Percentiles rank a stretch among this genome's conserved stretches.
These are phyloP conservation scores for Macrophya annulata DNA, from an alignment of 2,888 invertebrate genomes.

Conservation along the genomic window DNA sequence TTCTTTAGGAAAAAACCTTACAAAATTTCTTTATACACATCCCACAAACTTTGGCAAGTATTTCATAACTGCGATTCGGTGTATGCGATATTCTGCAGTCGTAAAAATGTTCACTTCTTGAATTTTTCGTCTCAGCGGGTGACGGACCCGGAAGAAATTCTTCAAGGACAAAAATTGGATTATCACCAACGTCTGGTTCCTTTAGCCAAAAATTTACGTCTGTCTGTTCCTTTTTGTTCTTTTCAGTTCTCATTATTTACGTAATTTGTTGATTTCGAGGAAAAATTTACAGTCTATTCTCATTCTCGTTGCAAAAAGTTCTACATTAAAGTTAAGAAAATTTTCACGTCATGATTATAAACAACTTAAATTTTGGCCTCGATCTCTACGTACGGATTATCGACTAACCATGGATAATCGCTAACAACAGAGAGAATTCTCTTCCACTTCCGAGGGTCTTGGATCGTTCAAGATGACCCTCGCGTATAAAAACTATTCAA, in stretches of 20 bases:
- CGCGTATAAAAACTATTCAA: constrained; percentile 37
- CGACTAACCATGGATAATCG: constrained; percentile 19
- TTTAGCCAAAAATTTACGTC: constrained; percentile 27
- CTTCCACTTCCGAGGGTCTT: constrained; percentile 43
- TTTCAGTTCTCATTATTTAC: not conserved
- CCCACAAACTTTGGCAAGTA: constrained; percentile 19
- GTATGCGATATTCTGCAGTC: not conserved
- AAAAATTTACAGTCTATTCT: not conserved
- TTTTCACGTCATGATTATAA: not conserved
- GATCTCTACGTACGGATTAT: constrained; percentile 14
- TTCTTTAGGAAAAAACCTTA: not conserved
- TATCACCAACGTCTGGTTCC: constrained; percentile 25
- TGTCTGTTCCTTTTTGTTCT: constrained; percentile 13
- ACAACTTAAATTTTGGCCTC: not conserved
- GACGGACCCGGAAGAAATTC: constrained; percentile 47
- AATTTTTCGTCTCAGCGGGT: constrained; percentile 14
- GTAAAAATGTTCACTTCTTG: constrained; percentile 23
- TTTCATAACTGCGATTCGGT: not conserved
- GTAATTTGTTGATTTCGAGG: not conserved
- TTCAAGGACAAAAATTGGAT: constrained; percentile 51
- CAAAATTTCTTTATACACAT: constrained; percentile 11
- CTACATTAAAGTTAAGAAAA: not conserved
- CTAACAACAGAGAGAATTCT: constrained; percentile 28
- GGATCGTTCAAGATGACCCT: constrained; percentile 35
- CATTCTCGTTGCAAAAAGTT: not conserved